phyloP scores from a whole-genome alignment of 2,797 vertebrate genomes.

The Brotogeris chrysoptera region DNA sequence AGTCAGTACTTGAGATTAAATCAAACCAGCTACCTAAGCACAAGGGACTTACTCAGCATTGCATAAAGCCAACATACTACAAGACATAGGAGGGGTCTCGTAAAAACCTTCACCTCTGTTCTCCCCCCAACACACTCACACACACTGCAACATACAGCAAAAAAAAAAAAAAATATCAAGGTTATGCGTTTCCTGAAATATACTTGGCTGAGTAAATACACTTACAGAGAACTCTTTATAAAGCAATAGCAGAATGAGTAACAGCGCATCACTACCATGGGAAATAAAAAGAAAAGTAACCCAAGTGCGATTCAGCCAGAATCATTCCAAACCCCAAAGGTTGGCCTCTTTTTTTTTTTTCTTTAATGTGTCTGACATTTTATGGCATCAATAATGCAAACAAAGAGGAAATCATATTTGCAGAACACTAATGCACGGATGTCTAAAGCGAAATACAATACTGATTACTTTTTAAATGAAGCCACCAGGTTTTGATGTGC shows the following conservation, averaged over 20 bases:
- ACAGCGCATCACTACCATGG: conserved; percentile 27
- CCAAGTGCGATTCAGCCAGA: conserved; percentile 56
- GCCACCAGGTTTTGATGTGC: conserved; percentile 59
- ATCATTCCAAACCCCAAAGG: conserved; percentile 57
- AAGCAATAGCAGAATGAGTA: conserved; percentile 52
- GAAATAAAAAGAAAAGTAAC: conserved; percentile 55
- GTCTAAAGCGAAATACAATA: conserved; percentile 64
- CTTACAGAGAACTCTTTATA: conserved; percentile 37
- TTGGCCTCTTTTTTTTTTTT: conserved; percentile 26
- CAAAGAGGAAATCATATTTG: conserved; percentile 64
- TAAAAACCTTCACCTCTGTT: neutral
- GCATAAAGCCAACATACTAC: neutral
- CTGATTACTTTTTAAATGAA: conserved; percentile 72
- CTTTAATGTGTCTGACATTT: conserved; percentile 70
- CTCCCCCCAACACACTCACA: neutral
- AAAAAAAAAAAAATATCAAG: neutral
- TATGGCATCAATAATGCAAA: conserved; percentile 72
- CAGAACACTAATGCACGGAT: conserved; percentile 61
- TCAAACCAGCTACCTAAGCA: neutral
- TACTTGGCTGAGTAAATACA: neutral
- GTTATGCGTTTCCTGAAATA: conserved; percentile 32
- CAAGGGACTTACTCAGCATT: neutral
- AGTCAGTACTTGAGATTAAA: neutral
- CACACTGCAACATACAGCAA: neutral
- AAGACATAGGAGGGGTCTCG: neutral